Base-by-base conservation (phyloP, 2,113 vertebrate genomes). In the Lepidothrix coronata region DNA sequence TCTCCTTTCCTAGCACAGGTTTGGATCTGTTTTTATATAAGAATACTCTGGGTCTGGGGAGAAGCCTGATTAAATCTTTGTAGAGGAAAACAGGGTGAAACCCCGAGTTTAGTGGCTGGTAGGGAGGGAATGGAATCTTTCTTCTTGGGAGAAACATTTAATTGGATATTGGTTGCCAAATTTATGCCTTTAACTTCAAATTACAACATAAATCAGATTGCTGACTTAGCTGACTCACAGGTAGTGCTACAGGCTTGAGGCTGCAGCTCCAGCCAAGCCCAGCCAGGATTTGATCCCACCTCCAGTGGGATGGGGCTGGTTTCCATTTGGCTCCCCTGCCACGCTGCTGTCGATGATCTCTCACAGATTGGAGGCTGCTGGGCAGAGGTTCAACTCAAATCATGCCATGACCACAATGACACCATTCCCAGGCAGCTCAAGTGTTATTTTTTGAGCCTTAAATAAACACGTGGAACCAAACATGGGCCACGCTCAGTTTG, bases 251-350 rank as follows among this genome's bases (percentile, higher is more conserved):
- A 31, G 68, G 61, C 65, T 75, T 75, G 62, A 27, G 85, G 54
- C 5, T 91, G 54, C 44, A 46, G 44, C 44, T 46, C 44, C 95
- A 95, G 6, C 87, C 77, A 5, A 58, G 46, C 1, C 9, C 71
- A n/a, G 91, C 75, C 84, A 41, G 93, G 41, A 6, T 80, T 61
- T 90, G 12, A 71, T 96, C 57, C n/a, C 91, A 91, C 91, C 95
- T 94, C 35, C 44, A 54, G 89, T 89, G 95, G 95, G 81, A 82
- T 88, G 43, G 76, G 94, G 96, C 81, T 16, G 49, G 74, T 93
- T 97, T 94, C 96, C 97, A 91, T 58, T 58, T 94, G 96, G 92
- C 96, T 94, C 82, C 70, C 21, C 96, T 97, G 85, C 88, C 88
- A 68, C 27, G 89, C 88, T 78, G 91, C 96, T 95, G 87, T 92